phyloP scores from a whole-genome alignment of 2,113 vertebrate genomes.

The Corythornis madagascariensis region DNA sequence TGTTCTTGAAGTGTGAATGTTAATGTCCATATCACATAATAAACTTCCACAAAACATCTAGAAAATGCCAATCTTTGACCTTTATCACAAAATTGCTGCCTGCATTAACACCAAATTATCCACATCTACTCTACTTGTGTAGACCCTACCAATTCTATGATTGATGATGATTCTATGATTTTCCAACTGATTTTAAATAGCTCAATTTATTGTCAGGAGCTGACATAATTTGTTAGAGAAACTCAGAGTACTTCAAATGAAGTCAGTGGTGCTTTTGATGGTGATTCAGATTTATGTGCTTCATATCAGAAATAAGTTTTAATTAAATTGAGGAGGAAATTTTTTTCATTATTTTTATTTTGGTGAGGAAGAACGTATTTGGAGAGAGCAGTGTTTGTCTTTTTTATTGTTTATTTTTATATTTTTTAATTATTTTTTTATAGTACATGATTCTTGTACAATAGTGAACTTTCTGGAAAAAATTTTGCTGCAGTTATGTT shows the following conservation, averaged over 20 bases:
- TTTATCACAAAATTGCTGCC: not conserved
- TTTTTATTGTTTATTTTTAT: not conserved
- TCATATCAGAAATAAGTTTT: not conserved
- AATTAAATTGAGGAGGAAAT: not conserved
- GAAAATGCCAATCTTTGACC: not conserved
- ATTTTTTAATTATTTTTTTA: too few species aligned
- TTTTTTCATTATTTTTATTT: not conserved
- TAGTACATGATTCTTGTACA: not conserved
- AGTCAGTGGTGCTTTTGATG: not conserved
- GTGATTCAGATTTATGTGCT: not conserved
- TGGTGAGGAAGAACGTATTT: not conserved
- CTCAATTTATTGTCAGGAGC: not conserved
- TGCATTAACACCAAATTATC: not conserved
- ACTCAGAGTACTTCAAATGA: not conserved
- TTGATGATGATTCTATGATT: too few species aligned
- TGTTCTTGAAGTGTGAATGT: not conserved
- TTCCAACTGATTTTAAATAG: not conserved
- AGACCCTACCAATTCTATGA: too few species aligned
- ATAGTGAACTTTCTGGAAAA: not conserved
- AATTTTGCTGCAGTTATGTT: not conserved
- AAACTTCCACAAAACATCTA: rapidly evolving
- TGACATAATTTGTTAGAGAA: not conserved
- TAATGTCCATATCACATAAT: not conserved
- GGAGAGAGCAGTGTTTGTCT: not conserved
- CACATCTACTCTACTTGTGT: not conserved